A percentile compares a stretch with the other conserved stretches of the same genome.
Evolutionary conservation across 2,888 invertebrate genomes (phyloP).

Genomic region (Gastrophysa polygoni): DNA sequence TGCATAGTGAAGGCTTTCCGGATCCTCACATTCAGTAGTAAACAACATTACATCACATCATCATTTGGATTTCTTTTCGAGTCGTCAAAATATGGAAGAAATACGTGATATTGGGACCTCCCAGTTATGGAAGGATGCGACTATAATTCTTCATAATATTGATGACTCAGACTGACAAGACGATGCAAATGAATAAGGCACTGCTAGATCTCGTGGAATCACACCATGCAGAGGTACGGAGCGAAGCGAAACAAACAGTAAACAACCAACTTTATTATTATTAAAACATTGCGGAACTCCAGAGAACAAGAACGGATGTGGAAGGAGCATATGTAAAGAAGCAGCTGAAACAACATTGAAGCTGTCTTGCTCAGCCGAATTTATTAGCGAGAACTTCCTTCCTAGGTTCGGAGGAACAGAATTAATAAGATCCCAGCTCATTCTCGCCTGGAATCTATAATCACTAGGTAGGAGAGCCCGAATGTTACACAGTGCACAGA

Average conservation of each 20-base stretch:
- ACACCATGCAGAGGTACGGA: not conserved
- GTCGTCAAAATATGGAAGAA: no score
- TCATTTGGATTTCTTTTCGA: no score
- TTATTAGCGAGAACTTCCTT: conserved; percentile 12
- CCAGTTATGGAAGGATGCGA: no score
- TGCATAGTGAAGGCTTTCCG: no score
- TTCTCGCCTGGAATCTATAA: not conserved
- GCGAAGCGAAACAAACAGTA: conserved; percentile 7
- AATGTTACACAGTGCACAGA: not conserved
- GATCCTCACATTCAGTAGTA: no score
- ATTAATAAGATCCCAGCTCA: not conserved
- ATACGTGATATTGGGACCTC: no score
- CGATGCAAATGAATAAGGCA: no score
- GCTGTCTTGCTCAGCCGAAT: conserved; percentile 18
- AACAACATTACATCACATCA: no score
- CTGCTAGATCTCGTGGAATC: not conserved
- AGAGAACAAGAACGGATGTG: conserved; percentile 14
- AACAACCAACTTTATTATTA: conserved; percentile 26
- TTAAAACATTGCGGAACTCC: conserved; percentile 19
- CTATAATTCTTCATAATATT: no score
- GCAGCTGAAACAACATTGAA: conserved; percentile 17
- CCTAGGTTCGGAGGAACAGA: not conserved
- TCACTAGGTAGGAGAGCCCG: not conserved
- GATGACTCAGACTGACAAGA: no score
- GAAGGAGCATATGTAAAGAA: conserved; percentile 23